Percentiles rank a stretch among this genome's conserved stretches.
phyloP scores from a whole-genome alignment of 2,113 vertebrate species.

The Psittacula cyanocephala region DNA sequence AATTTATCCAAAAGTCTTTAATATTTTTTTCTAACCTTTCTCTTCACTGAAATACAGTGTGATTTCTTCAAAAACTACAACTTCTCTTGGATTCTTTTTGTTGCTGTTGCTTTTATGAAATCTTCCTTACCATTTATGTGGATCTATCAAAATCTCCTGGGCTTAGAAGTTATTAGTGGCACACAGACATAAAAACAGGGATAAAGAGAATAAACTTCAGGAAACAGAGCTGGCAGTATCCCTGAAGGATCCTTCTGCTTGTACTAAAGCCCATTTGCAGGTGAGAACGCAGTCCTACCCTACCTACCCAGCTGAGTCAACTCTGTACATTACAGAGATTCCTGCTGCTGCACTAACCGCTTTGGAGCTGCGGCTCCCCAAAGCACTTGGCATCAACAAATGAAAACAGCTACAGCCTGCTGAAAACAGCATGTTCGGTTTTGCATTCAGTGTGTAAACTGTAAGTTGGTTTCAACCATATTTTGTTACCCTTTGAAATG shows the following conservation, averaged over 20 bases:
- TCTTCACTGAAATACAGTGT: not conserved
- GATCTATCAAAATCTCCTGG: not conserved
- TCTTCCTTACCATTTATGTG: not conserved
- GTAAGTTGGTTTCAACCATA: constrained; percentile 68
- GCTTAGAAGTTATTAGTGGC: not conserved
- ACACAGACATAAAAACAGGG: not conserved
- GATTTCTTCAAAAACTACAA: not conserved
- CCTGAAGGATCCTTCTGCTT: not conserved
- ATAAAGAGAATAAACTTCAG: not conserved
- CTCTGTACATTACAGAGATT: not conserved
- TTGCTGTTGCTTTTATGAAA: not conserved
- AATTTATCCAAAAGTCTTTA: not conserved
- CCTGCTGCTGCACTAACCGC: not conserved
- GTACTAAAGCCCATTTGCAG: not conserved
- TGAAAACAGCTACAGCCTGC: constrained; percentile 63
- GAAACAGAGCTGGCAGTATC: not conserved
- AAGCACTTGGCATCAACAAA: constrained; percentile 65
- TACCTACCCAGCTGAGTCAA: not conserved
- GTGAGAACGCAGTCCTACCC: not conserved
- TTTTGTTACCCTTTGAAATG: constrained; percentile 71
- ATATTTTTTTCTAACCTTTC: not conserved
- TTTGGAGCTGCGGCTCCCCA: constrained; percentile 29
- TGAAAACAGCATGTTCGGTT: constrained; percentile 60
- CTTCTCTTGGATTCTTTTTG: not conserved
- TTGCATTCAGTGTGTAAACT: constrained; percentile 65